Conservation (phyloP, 2,797 vertebrate species). For the Nasua narica region DNA sequence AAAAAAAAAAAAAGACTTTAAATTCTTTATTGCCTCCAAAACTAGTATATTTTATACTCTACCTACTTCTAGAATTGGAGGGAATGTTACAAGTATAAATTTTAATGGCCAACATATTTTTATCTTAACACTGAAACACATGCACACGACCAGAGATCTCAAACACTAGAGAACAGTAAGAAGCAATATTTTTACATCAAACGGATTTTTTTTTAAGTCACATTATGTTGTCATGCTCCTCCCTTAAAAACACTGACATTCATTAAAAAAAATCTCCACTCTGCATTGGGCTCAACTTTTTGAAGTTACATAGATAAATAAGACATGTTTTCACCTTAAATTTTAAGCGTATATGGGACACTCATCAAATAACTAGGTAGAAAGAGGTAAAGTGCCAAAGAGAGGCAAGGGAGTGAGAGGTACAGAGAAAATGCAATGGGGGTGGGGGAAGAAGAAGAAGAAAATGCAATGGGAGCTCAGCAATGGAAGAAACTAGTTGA, state of each 20-base stretch:
- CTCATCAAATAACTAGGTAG: neutral
- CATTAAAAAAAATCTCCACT: neutral
- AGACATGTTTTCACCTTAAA: neutral
- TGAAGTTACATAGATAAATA: neutral
- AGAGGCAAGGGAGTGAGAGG: neutral
- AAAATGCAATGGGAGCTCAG: neutral
- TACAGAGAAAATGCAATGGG: neutral
- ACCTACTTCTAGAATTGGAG: neutral
- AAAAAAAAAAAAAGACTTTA: neutral
- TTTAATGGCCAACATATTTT: neutral
- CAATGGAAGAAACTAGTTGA: neutral
- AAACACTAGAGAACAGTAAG: neutral
- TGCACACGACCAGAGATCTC: neutral
- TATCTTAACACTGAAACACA: neutral
- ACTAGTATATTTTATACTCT: neutral
- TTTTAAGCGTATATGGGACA: neutral
- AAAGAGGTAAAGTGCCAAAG: neutral
- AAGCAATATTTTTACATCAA: neutral
- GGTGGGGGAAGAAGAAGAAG: neutral
- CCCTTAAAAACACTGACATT: slow-evolving; percentile 4
- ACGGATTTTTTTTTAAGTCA: neutral
- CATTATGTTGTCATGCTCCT: neutral
- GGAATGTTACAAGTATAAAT: neutral
- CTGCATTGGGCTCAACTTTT: neutral
- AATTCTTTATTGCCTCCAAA: neutral